phyloP scores from a whole-genome alignment of 2,888 invertebrate species.

The Antheraea assamensis region DNA sequence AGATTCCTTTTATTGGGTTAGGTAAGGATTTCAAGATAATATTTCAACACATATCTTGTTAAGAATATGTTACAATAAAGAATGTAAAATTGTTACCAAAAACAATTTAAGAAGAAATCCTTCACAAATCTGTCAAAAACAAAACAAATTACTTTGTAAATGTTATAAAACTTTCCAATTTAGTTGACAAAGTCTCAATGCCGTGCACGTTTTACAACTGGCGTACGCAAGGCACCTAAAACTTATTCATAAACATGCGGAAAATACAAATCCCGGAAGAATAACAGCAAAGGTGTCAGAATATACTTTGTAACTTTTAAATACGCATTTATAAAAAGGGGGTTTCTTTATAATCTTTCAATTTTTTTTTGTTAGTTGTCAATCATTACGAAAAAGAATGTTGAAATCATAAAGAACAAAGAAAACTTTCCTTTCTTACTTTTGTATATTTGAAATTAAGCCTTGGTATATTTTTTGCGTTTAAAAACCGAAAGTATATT shows the following conservation, averaged over 20 bases:
- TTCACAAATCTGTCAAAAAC: neutral
- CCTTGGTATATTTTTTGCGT: neutral
- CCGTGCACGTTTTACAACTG: neutral
- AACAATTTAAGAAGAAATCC: neutral
- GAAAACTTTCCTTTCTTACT: neutral
- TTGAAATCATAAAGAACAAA: neutral
- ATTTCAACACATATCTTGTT: no score
- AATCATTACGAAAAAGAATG: neutral
- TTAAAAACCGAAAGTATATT: no score
- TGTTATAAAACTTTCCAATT: slow-evolving; percentile 11
- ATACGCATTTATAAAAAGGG: neutral
- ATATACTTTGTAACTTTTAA: slow-evolving; percentile 7
- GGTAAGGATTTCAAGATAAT: no score
- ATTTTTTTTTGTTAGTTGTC: neutral
- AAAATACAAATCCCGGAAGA: slow-evolving; percentile 11
- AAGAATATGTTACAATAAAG: no score
- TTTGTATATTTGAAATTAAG: neutral
- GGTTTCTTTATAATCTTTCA: neutral
- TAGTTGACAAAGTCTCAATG: slow-evolving; percentile 11
- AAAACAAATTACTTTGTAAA: neutral
- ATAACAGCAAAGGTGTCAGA: neutral
- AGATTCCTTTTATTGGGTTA: no score
- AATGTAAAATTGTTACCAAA: neutral
- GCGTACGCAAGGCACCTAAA: slow-evolving; percentile 3
- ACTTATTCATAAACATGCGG: slow-evolving; percentile 4